Percentiles rank a stretch among this genome's conserved stretches.
phyloP scores from a whole-genome alignment of 2,797 vertebrate species.

The Pseudopleuronectes americanus region DNA sequence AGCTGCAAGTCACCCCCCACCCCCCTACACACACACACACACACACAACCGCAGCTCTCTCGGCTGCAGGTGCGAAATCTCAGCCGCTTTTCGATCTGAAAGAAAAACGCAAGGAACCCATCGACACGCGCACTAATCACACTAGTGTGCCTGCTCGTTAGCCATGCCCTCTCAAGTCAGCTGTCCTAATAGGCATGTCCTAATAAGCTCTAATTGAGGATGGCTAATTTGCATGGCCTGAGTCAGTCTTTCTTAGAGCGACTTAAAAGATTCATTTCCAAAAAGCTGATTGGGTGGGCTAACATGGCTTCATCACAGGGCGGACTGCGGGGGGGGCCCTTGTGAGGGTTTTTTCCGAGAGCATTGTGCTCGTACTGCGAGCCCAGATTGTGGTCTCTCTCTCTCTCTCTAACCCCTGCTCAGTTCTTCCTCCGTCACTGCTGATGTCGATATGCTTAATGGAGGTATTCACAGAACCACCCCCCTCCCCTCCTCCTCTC shows the following conservation, averaged over 20 bases:
- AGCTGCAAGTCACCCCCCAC: conserved; percentile 36
- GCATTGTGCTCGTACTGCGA: conserved; percentile 24
- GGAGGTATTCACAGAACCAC: conserved; percentile 29
- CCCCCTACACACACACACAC: fast-evolving
- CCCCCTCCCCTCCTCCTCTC: not conserved
- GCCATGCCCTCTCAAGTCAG: conserved; percentile 72
- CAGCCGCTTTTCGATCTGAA: conserved; percentile 62
- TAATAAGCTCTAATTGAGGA: conserved; percentile 83
- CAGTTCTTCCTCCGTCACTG: conserved; percentile 17
- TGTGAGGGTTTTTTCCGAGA: conserved; percentile 16
- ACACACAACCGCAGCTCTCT: conserved; percentile 43
- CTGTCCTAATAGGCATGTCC: conserved; percentile 77
- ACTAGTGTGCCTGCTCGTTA: conserved; percentile 65
- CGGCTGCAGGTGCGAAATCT: conserved; percentile 56
- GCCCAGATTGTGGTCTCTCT: conserved; percentile 31
- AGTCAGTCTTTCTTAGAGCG: conserved; percentile 68
- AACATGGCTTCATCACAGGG: conserved; percentile 40
- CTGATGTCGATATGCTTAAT: conserved; percentile 35
- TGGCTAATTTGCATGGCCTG: conserved; percentile 72
- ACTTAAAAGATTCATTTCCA: conserved; percentile 67
- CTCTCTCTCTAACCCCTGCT: conserved; percentile 25
- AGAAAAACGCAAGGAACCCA: conserved; percentile 57
- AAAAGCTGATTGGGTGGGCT: conserved; percentile 65
- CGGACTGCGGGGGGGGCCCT: conserved; percentile 16
- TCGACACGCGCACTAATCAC: conserved; percentile 65